Conservation (phyloP, 2,113 vertebrate species). For the Myrmophylax atrothorax region DNA sequence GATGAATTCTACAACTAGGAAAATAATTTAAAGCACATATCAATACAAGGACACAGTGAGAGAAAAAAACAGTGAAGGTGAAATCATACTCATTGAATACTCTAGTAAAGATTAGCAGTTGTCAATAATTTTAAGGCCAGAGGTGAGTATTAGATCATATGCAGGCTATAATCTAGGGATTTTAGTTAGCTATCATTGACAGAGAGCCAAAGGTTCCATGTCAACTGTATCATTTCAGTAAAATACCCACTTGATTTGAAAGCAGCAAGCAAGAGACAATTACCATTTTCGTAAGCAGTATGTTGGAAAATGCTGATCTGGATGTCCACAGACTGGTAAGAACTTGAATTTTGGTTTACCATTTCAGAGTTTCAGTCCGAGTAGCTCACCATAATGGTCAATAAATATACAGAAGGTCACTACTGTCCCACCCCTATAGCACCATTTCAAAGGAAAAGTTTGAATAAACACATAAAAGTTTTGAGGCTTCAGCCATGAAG, state of each 20-base stretch:
- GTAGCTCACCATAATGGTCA: neutral
- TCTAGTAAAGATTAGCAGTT: neutral
- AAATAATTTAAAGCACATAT: neutral
- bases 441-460: neutral
- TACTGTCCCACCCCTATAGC: neutral
- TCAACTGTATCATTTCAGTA: neutral
- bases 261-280: neutral
- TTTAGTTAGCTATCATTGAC: neutral
- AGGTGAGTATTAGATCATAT: neutral
- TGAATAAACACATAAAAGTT: neutral
- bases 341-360: neutral
- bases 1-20: neutral
- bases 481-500: neutral
- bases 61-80: neutral
- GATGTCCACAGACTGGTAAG: neutral
- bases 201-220: neutral
- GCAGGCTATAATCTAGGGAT: neutral
- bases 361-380: neutral
- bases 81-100: neutral
- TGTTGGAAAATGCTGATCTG: neutral
- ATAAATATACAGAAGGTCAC: neutral
- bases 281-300: neutral
- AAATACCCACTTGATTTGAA: neutral
- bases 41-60: neutral
- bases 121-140: neutral